These are phyloP conservation scores for Sporophila hypoxantha DNA, from an alignment of 2,113 vertebrate genomes.

Conservation along the genomic window DNA sequence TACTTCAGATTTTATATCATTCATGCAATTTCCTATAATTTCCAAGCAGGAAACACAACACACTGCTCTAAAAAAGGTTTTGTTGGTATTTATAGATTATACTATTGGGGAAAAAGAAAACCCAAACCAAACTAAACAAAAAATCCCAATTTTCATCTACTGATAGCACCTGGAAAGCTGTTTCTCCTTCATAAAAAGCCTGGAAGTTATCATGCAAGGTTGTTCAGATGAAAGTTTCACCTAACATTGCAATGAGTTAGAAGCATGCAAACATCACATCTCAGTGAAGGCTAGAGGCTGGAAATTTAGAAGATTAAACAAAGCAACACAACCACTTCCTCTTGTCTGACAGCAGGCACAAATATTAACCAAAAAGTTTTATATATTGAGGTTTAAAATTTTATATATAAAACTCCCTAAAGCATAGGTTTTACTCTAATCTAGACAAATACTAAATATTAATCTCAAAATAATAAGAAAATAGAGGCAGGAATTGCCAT, in stretches of 20 bases:
- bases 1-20: neutral
- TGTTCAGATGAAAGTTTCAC: neutral
- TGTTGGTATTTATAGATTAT: neutral
- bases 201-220: rapidly evolving
- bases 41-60: neutral
- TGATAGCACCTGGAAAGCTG: neutral
- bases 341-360: neutral
- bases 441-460: neutral
- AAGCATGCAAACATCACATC: neutral
- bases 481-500: neutral
- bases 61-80: neutral
- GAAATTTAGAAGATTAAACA: neutral
- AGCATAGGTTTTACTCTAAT: neutral
- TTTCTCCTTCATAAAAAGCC: neutral
- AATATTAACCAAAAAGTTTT: neutral
- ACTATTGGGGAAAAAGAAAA: neutral
- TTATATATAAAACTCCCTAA: neutral
- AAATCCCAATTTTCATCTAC: neutral
- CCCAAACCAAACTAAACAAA: neutral
- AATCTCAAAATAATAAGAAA: neutral
- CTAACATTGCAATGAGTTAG: neutral
- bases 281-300: neutral
- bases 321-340: neutral
- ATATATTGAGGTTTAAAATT: rapidly evolving
- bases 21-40: neutral